Conservation (phyloP, 2,113 vertebrate genomes). For the Aspiorhynchus laticeps region DNA sequence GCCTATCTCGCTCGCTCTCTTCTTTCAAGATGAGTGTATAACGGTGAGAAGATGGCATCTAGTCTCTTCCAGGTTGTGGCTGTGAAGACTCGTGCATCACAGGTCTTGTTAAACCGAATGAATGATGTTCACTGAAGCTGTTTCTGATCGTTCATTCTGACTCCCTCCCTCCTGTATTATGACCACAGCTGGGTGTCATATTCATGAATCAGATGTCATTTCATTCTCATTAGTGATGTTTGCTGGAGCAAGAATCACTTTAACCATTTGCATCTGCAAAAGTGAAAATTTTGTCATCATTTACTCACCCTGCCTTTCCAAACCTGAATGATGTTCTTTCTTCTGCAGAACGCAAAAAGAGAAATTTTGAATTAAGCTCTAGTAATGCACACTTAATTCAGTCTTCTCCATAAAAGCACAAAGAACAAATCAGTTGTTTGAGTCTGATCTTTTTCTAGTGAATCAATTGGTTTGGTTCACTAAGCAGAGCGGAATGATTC, state of each 20-base stretch:
- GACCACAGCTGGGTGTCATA: neutral
- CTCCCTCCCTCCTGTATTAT: neutral
- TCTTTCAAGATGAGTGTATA: neutral
- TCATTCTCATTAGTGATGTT: neutral
- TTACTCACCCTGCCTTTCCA: neutral
- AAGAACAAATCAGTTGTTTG: neutral
- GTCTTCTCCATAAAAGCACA: neutral
- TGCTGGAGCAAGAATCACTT: neutral
- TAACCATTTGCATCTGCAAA: neutral
- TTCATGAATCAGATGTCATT: neutral
- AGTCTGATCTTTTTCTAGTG: neutral
- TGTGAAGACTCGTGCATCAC: neutral
- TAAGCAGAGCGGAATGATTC: neutral
- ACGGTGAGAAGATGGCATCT: neutral
- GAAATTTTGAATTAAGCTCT: neutral
- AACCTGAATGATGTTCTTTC: neutral
- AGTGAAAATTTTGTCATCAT: neutral
- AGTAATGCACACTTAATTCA: neutral
- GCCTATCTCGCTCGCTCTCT: neutral
- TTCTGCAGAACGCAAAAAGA: neutral
- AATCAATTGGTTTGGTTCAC: neutral
- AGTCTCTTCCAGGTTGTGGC: neutral
- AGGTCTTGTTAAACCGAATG: constrained; percentile 19
- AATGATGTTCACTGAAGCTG: neutral
- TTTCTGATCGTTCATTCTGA: constrained; percentile 10